These are phyloP conservation scores for Mythimna pallens DNA, from an alignment of 2,888 invertebrate genomes.

Conservation along the genomic window DNA sequence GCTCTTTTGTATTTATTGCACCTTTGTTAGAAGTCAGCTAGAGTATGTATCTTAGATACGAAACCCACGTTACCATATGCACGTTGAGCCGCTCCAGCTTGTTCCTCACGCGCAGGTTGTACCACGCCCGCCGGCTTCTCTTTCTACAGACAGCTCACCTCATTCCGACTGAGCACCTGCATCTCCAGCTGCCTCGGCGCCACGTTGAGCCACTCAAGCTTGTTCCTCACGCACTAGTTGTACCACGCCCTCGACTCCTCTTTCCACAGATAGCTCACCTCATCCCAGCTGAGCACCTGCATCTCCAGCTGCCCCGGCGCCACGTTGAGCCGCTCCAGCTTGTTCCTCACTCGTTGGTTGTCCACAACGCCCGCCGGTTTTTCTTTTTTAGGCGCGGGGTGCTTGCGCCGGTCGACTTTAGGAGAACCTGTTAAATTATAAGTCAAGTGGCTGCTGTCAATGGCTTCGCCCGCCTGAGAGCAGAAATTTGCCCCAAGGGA, in stretches of 20 bases:
- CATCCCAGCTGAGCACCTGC: slow-evolving; percentile 81
- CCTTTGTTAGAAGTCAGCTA: too few relatives aligned
- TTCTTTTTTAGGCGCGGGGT: slow-evolving; percentile 63
- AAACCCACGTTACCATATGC: too few relatives aligned
- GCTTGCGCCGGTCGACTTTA: slow-evolving; percentile 42
- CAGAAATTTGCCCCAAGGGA: too few relatives aligned
- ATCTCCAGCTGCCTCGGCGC: slow-evolving; percentile 73
- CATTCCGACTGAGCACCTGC: slow-evolving; percentile 80
- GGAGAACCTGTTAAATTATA: not conserved
- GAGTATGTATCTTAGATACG: too few relatives aligned
- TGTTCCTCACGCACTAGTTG: slow-evolving; percentile 71
- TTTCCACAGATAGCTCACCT: slow-evolving; percentile 67
- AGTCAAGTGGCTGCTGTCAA: too few relatives aligned
- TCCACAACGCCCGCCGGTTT: slow-evolving; percentile 76
- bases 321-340: slow-evolving; percentile 76
- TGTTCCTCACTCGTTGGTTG: slow-evolving; percentile 72
- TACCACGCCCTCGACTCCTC: slow-evolving; percentile 78
- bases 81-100: slow-evolving; percentile 76
- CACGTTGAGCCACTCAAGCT: slow-evolving; percentile 76
- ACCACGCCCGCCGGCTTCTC: slow-evolving; percentile 78
- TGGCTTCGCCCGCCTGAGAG: too few relatives aligned
- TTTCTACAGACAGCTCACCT: slow-evolving; percentile 66
- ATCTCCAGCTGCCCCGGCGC: slow-evolving; percentile 73
- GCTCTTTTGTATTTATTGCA: too few relatives aligned
- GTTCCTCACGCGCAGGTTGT: slow-evolving; percentile 69